These are phyloP conservation scores for Lasioglossum morio DNA, from an alignment of 2,888 invertebrate species.

Conservation along the genomic window DNA sequence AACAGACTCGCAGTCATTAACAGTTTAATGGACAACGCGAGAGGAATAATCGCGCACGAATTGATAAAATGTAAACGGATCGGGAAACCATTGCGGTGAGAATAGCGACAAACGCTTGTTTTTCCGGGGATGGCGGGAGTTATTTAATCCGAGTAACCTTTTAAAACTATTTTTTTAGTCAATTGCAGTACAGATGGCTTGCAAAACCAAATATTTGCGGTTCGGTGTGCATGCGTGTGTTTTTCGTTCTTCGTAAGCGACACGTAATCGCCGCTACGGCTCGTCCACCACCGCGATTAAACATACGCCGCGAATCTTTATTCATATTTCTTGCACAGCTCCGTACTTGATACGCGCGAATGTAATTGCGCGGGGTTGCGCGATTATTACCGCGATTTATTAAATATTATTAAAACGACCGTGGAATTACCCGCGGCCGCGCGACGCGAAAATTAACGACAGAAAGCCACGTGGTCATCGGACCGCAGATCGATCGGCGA, in stretches of 20 bases:
- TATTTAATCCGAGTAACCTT: not conserved
- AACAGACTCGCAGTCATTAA: not conserved
- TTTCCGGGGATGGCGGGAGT: not conserved
- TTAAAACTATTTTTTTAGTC: constrained; percentile 1
- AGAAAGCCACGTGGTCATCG: not conserved
- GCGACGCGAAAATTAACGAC: not conserved
- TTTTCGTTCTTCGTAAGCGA: not conserved
- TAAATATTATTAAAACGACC: constrained; percentile 1
- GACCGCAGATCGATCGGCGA: not conserved
- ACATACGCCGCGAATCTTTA: not conserved
- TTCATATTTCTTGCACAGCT: not conserved
- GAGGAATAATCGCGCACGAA: not conserved
- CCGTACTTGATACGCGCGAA: not conserved
- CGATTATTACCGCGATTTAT: not conserved
- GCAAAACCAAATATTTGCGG: constrained; percentile 1
- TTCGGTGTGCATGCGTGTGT: not conserved
- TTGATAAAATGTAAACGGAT: not conserved
- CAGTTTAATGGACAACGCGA: not conserved
- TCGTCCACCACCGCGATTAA: not conserved
- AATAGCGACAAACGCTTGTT: not conserved
- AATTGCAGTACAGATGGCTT: not conserved
- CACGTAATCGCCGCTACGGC: not conserved
- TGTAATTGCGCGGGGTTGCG: not conserved
- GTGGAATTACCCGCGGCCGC: not conserved
- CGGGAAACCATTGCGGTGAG: not conserved